Percentiles rank a stretch among this genome's conserved stretches.
Conservation (phyloP, 2,113 vertebrate genomes). For the Piaya cayana region DNA sequence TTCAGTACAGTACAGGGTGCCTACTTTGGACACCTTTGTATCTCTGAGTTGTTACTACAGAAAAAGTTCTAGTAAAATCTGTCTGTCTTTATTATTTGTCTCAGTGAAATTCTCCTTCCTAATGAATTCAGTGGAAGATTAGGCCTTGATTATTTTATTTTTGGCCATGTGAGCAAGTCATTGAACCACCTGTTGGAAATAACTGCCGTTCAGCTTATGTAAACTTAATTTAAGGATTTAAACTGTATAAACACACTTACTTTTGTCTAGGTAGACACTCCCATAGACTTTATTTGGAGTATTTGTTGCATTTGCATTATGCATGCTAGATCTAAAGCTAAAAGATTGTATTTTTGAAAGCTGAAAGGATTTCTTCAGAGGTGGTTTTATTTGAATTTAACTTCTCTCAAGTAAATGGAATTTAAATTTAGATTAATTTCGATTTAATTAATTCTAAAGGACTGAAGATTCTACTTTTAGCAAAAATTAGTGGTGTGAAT, state of each 20-base stretch:
- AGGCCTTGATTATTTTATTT: slow-evolving; percentile 40
- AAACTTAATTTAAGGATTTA: slow-evolving; percentile 24
- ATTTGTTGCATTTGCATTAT: neutral
- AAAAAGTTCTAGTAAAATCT: neutral
- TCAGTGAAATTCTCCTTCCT: neutral
- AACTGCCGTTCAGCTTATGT: slow-evolving; percentile 16
- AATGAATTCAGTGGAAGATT: slow-evolving; percentile 1
- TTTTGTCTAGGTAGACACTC: neutral
- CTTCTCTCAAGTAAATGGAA: neutral
- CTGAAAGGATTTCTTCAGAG: neutral
- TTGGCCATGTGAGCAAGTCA: neutral
- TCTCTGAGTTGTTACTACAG: neutral
- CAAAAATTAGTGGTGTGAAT: neutral
- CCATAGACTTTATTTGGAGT: neutral
- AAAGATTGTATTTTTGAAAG: neutral
- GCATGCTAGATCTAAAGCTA: neutral
- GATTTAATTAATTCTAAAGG: neutral
- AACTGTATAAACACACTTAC: neutral
- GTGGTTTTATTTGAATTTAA: neutral
- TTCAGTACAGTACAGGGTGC: neutral
- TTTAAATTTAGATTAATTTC: neutral
- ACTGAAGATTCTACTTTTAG: neutral
- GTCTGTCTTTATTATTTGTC: neutral
- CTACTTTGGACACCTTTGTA: neutral
- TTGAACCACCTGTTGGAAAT: slow-evolving; percentile 48